Evolutionary conservation across 2,113 vertebrate genomes (phyloP).

Genomic region (Catharus fuscescens): DNA sequence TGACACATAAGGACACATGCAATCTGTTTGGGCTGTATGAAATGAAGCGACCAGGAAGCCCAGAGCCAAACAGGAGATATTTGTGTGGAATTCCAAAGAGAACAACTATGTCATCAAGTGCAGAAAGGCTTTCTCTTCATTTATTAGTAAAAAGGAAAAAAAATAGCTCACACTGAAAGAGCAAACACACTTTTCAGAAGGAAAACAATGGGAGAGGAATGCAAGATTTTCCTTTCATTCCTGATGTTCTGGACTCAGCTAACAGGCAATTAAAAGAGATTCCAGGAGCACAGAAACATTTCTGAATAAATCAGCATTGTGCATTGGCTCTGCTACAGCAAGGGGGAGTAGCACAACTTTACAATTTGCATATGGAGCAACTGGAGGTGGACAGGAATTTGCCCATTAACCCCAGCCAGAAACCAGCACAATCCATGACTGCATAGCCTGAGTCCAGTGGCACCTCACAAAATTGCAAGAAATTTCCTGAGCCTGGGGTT

Average conservation of each 20-base stretch:
- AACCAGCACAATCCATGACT: rapidly evolving
- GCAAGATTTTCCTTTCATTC: constrained; percentile 4
- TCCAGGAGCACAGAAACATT: neutral
- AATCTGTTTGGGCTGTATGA: neutral
- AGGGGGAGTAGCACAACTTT: neutral
- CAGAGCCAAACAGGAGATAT: neutral
- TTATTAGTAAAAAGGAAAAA: neutral
- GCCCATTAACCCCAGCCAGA: neutral
- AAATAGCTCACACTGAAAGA: neutral
- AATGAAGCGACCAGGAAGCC: neutral
- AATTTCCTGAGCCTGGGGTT: neutral
- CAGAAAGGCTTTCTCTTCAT: neutral
- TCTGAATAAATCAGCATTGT: neutral
- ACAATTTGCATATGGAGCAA: neutral
- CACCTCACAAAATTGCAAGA: neutral
- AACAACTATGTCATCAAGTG: neutral
- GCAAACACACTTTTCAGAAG: neutral
- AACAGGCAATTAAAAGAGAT: neutral
- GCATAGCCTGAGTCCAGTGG: neutral
- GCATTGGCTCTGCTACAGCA: neutral
- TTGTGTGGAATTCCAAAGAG: neutral
- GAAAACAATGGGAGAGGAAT: constrained; percentile 7
- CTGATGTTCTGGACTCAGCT: neutral
- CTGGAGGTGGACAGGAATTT: neutral
- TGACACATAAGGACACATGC: neutral